A percentile compares a stretch with the other conserved stretches of the same genome.
These are phyloP conservation scores for Rhagonycha lutea DNA, from an alignment of 2,888 invertebrate species.

Conservation along the genomic window DNA sequence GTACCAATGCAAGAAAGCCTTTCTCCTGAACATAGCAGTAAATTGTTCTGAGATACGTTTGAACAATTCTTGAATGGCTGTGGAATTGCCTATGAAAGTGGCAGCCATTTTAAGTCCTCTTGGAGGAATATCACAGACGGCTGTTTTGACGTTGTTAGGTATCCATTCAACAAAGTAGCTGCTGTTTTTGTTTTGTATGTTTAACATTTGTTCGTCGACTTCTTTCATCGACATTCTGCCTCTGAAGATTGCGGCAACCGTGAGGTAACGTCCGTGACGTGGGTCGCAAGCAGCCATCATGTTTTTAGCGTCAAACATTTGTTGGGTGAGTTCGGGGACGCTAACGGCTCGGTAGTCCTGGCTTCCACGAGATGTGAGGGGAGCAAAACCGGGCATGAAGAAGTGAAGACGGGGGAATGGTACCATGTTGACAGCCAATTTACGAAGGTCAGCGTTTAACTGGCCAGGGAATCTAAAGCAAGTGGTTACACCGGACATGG, in stretches of 20 bases:
- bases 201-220: conserved; percentile 76
- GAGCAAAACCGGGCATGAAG: conserved; percentile 95
- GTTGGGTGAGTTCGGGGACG: conserved; percentile 77
- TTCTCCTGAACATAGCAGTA: conserved; percentile 78
- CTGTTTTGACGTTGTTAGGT: conserved; percentile 81
- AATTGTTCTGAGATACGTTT: conserved; percentile 75
- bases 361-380: conserved; percentile 83
- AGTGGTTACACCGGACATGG: conserved; percentile 89
- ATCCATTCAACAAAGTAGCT: conserved; percentile 74
- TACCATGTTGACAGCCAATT: conserved; percentile 94
- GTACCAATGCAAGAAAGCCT: conserved; percentile 95
- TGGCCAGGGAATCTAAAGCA: conserved; percentile 91
- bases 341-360: conserved; percentile 70
- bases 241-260: conserved; percentile 73
- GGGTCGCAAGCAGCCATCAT: conserved; percentile 82
- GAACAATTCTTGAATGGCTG: conserved; percentile 76
- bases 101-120: conserved; percentile 76
- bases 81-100: conserved; percentile 78
- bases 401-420: conserved; percentile 95
- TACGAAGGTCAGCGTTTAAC: conserved; percentile 87
- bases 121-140: conserved; percentile 81
- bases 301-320: conserved; percentile 78
- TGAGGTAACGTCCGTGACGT: conserved; percentile 70
- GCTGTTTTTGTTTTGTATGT: conserved; percentile 67
- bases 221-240: conserved; percentile 78